Percentiles rank a stretch among this genome's conserved stretches.
Evolutionary conservation across 1,140 invertebrate genomes (phyloP).

Genomic region (Harpegnathos saltator): DNA sequence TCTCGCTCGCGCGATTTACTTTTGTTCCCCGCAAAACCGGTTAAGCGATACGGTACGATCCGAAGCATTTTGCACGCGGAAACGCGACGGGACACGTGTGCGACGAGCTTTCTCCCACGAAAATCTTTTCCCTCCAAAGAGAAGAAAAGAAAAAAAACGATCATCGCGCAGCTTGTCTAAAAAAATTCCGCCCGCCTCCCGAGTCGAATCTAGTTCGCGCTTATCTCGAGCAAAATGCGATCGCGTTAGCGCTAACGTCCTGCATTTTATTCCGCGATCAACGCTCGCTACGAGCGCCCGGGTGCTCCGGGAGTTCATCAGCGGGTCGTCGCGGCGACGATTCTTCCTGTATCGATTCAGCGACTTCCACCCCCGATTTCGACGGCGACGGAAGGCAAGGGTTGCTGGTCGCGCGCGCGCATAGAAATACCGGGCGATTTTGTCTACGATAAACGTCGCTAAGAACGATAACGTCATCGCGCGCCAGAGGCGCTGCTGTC

Average conservation of each 20-base stretch:
- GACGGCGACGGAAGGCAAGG: background rate
- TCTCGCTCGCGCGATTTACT: no score
- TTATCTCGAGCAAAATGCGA: background rate
- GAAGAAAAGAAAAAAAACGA: background rate
- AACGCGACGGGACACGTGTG: no score
- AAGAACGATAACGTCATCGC: constrained; percentile 70
- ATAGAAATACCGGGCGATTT: constrained; percentile 16
- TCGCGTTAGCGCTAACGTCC: background rate
- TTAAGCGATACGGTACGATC: no score
- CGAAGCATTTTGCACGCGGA: no score
- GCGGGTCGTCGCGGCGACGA: no score
- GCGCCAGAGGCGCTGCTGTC: constrained; percentile 37
- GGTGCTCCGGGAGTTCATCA: background rate
- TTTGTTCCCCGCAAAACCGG: no score
- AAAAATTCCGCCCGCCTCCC: background rate
- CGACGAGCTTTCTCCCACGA: no score
- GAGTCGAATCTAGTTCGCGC: background rate
- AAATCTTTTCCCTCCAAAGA: no score
- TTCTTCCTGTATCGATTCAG: background rate
- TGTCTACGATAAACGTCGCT: constrained; percentile 38
- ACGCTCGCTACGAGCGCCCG: background rate
- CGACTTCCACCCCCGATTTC: background rate
- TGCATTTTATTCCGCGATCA: background rate
- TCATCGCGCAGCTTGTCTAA: background rate
- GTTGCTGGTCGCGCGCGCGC: background rate